Percentiles rank a stretch among this genome's conserved stretches.
Conservation (phyloP, 53 echinoderm and acorn worm species). For the Astropecten irregularis region DNA sequence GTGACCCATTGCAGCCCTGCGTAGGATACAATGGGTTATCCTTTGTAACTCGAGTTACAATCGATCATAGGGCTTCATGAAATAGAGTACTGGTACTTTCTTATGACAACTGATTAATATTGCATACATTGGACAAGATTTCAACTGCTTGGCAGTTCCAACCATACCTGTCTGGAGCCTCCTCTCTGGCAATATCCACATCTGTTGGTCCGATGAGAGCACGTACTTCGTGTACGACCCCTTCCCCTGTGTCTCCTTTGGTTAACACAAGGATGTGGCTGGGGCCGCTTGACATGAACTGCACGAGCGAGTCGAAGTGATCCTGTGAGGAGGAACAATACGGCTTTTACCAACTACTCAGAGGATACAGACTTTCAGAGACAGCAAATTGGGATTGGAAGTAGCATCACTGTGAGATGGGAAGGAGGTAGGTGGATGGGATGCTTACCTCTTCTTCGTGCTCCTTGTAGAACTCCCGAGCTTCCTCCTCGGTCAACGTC, state of each 20-base stretch:
- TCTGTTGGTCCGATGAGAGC: conserved; percentile 90
- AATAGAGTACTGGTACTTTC: no score
- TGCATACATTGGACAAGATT: no score
- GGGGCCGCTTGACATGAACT: conserved; percentile 97
- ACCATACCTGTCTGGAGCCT: conserved; percentile 95
- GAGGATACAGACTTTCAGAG: not conserved
- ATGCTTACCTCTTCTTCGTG: conserved; percentile 83
- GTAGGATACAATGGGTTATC: no score
- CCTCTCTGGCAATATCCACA: conserved; percentile 85
- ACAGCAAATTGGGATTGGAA: no score
- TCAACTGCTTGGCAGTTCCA: no score
- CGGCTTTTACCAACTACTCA: no score
- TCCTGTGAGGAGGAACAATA: conserved; percentile 50
- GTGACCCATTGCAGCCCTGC: no score
- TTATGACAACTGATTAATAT: no score
- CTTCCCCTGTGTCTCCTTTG: conserved; percentile 96
- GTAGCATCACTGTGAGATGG: no score
- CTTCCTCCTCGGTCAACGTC: conserved; percentile 87
- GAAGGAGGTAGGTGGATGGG: no score
- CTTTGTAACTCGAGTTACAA: no score
- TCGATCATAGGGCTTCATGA: no score
- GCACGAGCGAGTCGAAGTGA: conserved; percentile 87
- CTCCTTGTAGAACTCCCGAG: conserved; percentile 92
- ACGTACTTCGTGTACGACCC: conserved; percentile 87
- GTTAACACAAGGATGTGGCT: conserved; percentile 89